These are phyloP conservation scores for Rhamphomyia laevipes DNA, from an alignment of 2,888 invertebrate species.

Conservation along the genomic window DNA sequence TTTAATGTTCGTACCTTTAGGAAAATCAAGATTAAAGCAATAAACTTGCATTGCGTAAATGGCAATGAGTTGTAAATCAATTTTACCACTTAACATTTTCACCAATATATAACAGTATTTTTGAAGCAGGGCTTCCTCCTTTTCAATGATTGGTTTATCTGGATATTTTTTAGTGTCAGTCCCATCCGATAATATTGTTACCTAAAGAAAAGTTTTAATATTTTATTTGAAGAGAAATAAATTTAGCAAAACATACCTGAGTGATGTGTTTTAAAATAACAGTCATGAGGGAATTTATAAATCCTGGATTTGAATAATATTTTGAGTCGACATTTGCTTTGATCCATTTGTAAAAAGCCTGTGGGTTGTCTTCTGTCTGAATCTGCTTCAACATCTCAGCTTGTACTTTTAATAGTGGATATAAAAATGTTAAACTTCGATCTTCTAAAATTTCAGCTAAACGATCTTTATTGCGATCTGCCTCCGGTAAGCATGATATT, in stretches of 20 bases:
- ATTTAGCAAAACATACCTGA: slow-evolving; percentile 38
- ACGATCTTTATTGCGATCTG: slow-evolving; percentile 69
- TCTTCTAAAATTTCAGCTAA: slow-evolving; percentile 68
- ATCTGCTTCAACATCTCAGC: slow-evolving; percentile 77
- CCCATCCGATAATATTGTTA: slow-evolving; percentile 47
- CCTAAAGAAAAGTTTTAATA: slow-evolving; percentile 32
- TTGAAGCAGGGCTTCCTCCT: slow-evolving; percentile 65
- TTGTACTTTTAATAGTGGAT: slow-evolving; percentile 80
- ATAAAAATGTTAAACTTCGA: slow-evolving; percentile 73
- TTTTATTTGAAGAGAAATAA: not conserved
- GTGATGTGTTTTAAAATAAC: slow-evolving; percentile 65
- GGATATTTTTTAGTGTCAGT: slow-evolving; percentile 43
- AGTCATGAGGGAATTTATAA: slow-evolving; percentile 76
- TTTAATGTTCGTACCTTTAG: slow-evolving; percentile 55
- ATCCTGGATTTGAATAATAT: slow-evolving; percentile 75
- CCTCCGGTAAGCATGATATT: slow-evolving; percentile 66
- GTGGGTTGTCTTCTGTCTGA: slow-evolving; percentile 72
- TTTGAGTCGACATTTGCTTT: slow-evolving; percentile 75
- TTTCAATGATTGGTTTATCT: slow-evolving; percentile 68
- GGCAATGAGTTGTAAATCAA: slow-evolving; percentile 79
- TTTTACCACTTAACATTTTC: slow-evolving; percentile 69
- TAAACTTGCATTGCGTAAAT: slow-evolving; percentile 90
- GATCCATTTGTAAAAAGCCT: slow-evolving; percentile 86
- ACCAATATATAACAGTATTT: slow-evolving; percentile 79
- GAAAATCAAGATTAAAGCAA: slow-evolving; percentile 77